Conservation (phyloP, 53 echinoderm and acorn worm species). For the Antedon mediterranea region DNA sequence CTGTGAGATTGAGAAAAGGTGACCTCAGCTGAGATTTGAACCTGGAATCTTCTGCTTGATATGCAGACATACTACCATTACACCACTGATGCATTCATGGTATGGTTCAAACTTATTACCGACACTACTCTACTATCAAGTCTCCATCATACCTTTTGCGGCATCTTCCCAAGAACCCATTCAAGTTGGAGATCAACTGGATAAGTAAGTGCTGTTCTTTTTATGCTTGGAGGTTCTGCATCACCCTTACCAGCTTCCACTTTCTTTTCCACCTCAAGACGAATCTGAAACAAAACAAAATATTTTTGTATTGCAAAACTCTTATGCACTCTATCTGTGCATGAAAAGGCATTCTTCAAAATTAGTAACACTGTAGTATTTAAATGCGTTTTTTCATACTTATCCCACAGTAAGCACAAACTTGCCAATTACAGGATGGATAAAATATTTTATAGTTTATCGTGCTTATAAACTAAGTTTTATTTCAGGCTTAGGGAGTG, state of each 20-base stretch:
- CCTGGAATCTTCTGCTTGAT: too few relatives aligned
- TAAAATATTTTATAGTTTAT: too few relatives aligned
- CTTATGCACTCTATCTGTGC: not conserved
- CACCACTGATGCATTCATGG: too few relatives aligned
- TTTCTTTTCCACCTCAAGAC: slow-evolving; percentile 49
- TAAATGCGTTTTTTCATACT: too few relatives aligned
- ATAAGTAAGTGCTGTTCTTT: slow-evolving; percentile 36
- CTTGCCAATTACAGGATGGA: too few relatives aligned
- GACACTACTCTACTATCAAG: too few relatives aligned
- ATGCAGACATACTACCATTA: too few relatives aligned
- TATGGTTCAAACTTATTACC: too few relatives aligned
- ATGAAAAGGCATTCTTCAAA: not conserved
- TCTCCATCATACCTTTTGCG: slow-evolving; percentile 78
- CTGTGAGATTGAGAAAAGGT: not conserved
- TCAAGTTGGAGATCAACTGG: slow-evolving; percentile 84
- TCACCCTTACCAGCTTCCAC: slow-evolving; percentile 11
- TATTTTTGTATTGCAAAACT: not conserved
- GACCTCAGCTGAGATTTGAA: too few relatives aligned
- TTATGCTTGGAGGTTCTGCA: slow-evolving; percentile 40
- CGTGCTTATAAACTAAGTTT: too few relatives aligned
- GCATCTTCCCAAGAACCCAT: slow-evolving; percentile 88
- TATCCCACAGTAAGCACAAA: too few relatives aligned
- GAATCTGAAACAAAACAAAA: slow-evolving; percentile 37
- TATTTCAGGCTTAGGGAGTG: too few relatives aligned
- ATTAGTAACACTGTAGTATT: not conserved